phyloP scores from a whole-genome alignment of 2,888 invertebrate species.

The Dasypolia templi region DNA sequence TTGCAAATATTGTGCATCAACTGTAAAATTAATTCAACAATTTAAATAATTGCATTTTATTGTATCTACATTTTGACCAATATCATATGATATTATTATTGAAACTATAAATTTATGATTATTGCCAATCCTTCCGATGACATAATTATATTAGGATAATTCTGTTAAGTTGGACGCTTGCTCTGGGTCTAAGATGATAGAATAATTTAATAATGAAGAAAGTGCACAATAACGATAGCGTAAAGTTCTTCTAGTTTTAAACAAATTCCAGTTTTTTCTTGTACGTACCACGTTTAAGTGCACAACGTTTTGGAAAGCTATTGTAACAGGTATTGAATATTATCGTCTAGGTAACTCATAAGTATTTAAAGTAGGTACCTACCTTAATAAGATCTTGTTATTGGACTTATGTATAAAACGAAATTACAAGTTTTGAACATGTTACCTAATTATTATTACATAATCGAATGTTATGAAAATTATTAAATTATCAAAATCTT shows the following conservation, averaged over 20 bases:
- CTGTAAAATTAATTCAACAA: not conserved
- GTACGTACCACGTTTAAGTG: slow-evolving; percentile 39
- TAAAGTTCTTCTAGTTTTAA: slow-evolving; percentile 32
- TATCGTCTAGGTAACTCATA: slow-evolving; percentile 3
- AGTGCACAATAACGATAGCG: slow-evolving; percentile 55
- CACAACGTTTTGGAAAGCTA: slow-evolving; percentile 51
- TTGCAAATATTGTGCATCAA: slow-evolving; percentile 28
- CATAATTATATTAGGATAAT: slow-evolving; percentile 1
- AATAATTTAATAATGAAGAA: slow-evolving; percentile 19
- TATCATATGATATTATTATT: not conserved
- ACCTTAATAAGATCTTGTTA: slow-evolving; percentile 6
- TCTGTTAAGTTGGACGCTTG: not conserved
- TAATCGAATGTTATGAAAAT: slow-evolving; percentile 62
- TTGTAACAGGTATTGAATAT: slow-evolving; percentile 42
- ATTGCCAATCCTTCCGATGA: slow-evolving; percentile 5
- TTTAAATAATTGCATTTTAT: not conserved
- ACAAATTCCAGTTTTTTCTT: slow-evolving; percentile 37
- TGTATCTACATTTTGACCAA: slow-evolving; percentile 31
- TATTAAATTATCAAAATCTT: slow-evolving; percentile 37
- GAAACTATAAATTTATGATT: not conserved
- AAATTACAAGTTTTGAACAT: slow-evolving; percentile 44
- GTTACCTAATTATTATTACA: slow-evolving; percentile 58
- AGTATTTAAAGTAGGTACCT: slow-evolving; percentile 2
- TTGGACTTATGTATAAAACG: slow-evolving; percentile 10
- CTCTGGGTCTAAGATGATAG: slow-evolving; percentile 25